Base-by-base conservation (phyloP, 1,140 invertebrate genomes). In the Zeugodacus cucurbitae region DNA sequence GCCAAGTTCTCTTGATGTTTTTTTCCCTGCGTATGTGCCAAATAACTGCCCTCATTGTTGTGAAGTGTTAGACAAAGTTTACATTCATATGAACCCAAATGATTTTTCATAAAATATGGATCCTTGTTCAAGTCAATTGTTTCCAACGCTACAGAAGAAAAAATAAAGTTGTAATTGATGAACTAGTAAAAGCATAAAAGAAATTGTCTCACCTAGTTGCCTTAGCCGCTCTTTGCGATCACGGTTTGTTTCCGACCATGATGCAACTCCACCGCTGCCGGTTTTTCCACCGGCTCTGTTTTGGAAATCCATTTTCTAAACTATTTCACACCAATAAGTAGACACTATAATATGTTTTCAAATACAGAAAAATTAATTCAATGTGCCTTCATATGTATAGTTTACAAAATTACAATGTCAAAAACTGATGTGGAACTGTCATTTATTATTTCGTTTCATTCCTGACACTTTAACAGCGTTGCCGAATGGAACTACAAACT, bases 21-120 rank as follows among this genome's bases (percentile, higher is more conserved):
- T 93, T 99, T 99, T n/a, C 99, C 99, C 94, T 99, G 99, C 0
- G 99, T 99, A 91, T 99, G 99, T 20, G 99, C 99, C 90, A 99
- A 95, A 93, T 99, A 99, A 93, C 98, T 99, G 3, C 99, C 99
- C 94, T 99, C 99, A 95, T 99, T 99, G 91, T 99, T 99, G 93
- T 99, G 99, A 20, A 99, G 94, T 2, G 99, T 99, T 26, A 99
- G 94, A 95, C 99, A 99, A 0, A 99, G 94, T 95, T 99, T 99
- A 94, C 99, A 99, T 94, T 99, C 99, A 94, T 99, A 99, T 3
- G 99, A 99, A 0, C 98, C 98, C 78, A 99, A 95, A 95, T 99
- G 98, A 95, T 99, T 99, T 96, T 98, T 98, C 98, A 99, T 99
- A 96, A 99, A 99, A 96, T 99, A 99, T 0, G 98, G 98, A 96